Base-by-base conservation (phyloP, 2,797 vertebrate genomes). In the Vespertilio murinus region DNA sequence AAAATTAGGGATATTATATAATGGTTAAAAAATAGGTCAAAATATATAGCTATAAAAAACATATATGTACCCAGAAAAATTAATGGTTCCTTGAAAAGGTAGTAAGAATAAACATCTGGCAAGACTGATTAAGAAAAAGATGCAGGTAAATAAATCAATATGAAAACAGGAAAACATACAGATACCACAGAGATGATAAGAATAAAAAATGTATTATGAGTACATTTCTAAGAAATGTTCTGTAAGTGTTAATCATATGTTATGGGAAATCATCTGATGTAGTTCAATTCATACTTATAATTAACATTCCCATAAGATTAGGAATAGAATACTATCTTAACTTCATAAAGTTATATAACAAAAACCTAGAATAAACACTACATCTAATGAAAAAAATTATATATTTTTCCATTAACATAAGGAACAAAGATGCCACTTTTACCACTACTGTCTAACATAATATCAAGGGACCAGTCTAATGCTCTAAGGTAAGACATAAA, bases 221-320 rank as follows among this genome's bases (percentile, higher is more conserved):
- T 52, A 38, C 13, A 49, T 83, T 65, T 73, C n/a, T 94, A 77
- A 82, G 88, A 93, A 70, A 90, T 25, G 75, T 73, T 70, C 88
- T 85, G 13, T 22, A 84, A 94, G 47, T 89, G 42, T 42, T 69
- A 40, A 56, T 88, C 25, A 8, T 47, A 80, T 91, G n/a, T 67
- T 78, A 64, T 2, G 13, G 33, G 14, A 74, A 90, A 86, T 28
- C 49, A 91, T 20, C 9, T 74, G n/a, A 82, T 52, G 14, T n/a
- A 86, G 71, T 80, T 85, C 59, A 91, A 49, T 11, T 70, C 38
- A 42, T 20, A 30, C 14, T 49, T 69, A 69, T 30, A 45, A 64
- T 52, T 30, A 94, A 45, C 23, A 75, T 65, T 80, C 61, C 40
- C 52, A 94, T 89, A 81, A 85, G 93, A 70, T 42, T 25, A 87